phyloP scores from a whole-genome alignment of 2,797 vertebrate genomes.

The Limnodromus scolopaceus region DNA sequence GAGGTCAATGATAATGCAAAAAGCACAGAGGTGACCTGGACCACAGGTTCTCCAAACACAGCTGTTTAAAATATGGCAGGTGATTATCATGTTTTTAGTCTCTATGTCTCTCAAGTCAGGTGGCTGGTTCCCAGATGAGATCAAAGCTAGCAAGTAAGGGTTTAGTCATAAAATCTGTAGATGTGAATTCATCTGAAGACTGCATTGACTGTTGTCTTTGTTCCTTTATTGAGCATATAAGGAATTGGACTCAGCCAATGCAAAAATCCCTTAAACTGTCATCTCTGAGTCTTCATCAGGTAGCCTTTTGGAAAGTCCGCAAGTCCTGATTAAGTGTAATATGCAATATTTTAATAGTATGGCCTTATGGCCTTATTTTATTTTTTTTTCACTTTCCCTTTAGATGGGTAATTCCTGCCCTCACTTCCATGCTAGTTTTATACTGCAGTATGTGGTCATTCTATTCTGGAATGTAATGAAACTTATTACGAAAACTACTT shows the following conservation, averaged over 20 bases:
- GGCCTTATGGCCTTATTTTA: background rate
- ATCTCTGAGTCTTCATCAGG: background rate
- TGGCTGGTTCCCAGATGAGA: background rate
- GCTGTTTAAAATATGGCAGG: background rate
- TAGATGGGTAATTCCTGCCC: background rate
- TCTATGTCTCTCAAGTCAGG: background rate
- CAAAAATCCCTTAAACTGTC: background rate
- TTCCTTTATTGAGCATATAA: background rate
- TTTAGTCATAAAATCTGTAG: background rate
- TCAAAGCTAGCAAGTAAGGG: background rate
- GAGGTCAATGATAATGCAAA: background rate
- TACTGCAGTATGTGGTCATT: background rate
- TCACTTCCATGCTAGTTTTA: background rate
- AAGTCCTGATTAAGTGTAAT: background rate
- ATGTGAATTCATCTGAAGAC: background rate
- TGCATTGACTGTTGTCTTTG: background rate
- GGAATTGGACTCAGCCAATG: background rate
- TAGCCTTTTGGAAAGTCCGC: background rate
- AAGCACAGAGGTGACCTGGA: background rate
- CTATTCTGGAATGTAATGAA: background rate
- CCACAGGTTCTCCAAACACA: background rate
- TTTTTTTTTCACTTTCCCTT: background rate
- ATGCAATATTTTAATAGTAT: background rate
- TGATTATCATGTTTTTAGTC: background rate
- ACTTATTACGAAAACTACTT: background rate